Evolutionary conservation across 1,140 invertebrate species (phyloP), one percentile per base, ranked within the genome.

Genomic region (Diorhabda sublineata): DNA sequence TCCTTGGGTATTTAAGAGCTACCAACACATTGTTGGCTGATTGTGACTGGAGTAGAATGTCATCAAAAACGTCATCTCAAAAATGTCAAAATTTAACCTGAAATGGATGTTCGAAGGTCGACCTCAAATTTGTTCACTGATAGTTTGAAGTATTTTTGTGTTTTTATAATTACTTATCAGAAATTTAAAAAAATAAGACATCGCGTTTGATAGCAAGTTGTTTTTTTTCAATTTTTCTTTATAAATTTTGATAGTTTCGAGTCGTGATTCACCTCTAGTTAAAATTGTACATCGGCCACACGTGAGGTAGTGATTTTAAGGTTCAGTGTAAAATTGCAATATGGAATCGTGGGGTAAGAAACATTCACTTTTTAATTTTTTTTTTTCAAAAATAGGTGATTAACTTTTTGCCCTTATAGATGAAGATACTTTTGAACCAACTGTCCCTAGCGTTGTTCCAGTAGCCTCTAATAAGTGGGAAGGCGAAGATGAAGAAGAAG

Each of bases 401-500:
- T 2, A 3, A n/a, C 7, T 9, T 45, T 11, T 59, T 7, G 26
- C 63, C 47, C 42, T 74, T 77, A 67, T 67, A 81, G 80, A 81
- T 71, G 78, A 79, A 65, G 79, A 81, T 41, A 76, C 80, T 73
- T 81, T 81, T 71, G 77, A 78, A 56, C 76, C 78, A 41, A 71
- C 68, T 63, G 66, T 67, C n/a, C 67, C 74, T 26, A 62, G 68
- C 8, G 56, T 70, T 64, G 61, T 65, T 59, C 60, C 59, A 42
- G 45, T 70, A 4, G 47, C 45, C 42, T 6, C 74, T n/a, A 91
- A 92, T 81, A 93, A 91, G 86, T 95, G 92, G 92, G 91, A 92
- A 81, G 93, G 92, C 65, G 92, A 95, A 80, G 93, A 95, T 80
- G 92, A 93, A 75, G 91, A 92, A 69, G 91, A 93, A 67, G 89